Percentiles rank a stretch among this genome's conserved stretches.
Conservation (phyloP, 2,113 vertebrate genomes). For the Hystrix brachyura region DNA sequence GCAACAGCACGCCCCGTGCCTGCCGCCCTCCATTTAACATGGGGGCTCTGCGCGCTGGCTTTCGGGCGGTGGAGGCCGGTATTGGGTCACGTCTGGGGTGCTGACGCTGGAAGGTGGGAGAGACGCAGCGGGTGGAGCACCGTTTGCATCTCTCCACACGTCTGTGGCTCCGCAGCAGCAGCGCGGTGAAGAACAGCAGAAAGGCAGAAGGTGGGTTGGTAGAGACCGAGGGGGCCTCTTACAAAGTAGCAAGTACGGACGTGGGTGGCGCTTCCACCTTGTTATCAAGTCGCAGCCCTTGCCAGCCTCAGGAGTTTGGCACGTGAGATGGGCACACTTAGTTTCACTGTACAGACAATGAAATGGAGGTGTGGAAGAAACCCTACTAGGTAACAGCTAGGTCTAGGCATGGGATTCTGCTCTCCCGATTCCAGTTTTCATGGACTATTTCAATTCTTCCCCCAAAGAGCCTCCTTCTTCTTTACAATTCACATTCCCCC, state of each 20-base stretch:
- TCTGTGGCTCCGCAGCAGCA: not conserved
- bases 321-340: not conserved
- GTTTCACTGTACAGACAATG: constrained; percentile 19
- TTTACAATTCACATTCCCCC: not conserved
- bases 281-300: not conserved
- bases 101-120: not conserved
- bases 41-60: constrained; percentile 33
- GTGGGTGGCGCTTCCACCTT: not conserved
- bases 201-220: constrained; percentile 17
- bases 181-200: not conserved
- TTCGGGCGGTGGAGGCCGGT: not conserved
- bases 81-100: not conserved
- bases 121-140: not conserved
- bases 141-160: not conserved
- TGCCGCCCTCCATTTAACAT: constrained; percentile 68
- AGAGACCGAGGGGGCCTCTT: not conserved
- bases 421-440: not conserved
- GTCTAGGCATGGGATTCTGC: not conserved
- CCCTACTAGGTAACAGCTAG: not conserved
- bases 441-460: not conserved
- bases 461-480: not conserved
- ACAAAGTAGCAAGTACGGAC: not conserved
- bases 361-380: not conserved
- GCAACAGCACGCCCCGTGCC: not conserved
- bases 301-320: constrained; percentile 19